Conservation (phyloP, 1,140 invertebrate species). For the Asbolus verrucosus region DNA sequence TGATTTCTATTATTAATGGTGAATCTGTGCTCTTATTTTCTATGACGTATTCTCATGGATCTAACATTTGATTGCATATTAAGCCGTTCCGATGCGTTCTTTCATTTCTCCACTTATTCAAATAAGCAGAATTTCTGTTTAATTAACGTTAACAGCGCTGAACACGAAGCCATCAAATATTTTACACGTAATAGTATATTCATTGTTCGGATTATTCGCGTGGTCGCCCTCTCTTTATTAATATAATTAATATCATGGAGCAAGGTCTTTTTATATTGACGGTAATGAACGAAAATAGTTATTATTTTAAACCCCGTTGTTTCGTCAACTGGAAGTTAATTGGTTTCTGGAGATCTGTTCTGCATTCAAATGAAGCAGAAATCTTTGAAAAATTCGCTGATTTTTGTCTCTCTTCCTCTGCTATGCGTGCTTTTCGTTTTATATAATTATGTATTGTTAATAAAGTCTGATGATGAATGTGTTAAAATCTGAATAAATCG, state of each 20-base stretch:
- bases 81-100: background rate
- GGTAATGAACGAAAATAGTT: conserved; percentile 20
- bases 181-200: conserved; percentile 23
- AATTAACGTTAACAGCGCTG: conserved; percentile 13
- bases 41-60: background rate
- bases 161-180: conserved; percentile 16
- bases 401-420: too few species aligned
- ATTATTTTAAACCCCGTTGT: background rate
- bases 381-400: too few species aligned
- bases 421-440: too few species aligned
- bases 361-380: background rate
- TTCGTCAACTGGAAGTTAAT: conserved; percentile 3
- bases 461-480: too few species aligned
- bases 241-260: conserved; percentile 6
- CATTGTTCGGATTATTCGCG: conserved; percentile 25
- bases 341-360: background rate
- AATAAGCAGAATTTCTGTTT: conserved; percentile 2
- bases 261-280: conserved; percentile 19
- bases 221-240: conserved; percentile 25
- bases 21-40: background rate
- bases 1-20: conserved; percentile 8
- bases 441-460: too few species aligned
- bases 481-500: too few species aligned
- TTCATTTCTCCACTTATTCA: background rate
- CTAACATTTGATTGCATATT: background rate